Conservation (phyloP, 1,140 invertebrate species). For the Neodiprion lecontei region DNA sequence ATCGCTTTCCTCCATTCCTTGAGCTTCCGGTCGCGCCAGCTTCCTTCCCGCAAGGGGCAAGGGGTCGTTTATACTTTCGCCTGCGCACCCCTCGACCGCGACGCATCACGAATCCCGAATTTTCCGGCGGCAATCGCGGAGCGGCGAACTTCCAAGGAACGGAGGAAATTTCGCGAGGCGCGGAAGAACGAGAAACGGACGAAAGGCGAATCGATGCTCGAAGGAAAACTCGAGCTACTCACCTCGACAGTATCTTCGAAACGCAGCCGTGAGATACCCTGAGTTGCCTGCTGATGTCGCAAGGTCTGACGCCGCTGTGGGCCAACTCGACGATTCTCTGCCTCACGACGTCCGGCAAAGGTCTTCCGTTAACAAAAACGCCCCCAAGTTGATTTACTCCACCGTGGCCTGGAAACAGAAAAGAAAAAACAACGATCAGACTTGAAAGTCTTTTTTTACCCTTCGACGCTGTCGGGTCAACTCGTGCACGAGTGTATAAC, state of each 20-base stretch:
- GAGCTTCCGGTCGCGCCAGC: no score
- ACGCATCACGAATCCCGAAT: no score
- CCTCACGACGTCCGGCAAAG: conserved; percentile 91
- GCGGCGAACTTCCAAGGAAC: no score
- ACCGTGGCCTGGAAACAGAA: conserved; percentile 78
- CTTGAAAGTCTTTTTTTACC: conserved; percentile 36
- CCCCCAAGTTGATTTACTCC: conserved; percentile 96
- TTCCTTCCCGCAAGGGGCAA: no score
- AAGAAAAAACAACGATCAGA: conserved; percentile 4
- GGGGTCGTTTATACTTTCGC: no score
- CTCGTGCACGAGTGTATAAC: no score
- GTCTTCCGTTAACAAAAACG: conserved; percentile 95
- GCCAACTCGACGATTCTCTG: conserved; percentile 95
- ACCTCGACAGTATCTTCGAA: conserved; percentile 94
- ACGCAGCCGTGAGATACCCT: conserved; percentile 93
- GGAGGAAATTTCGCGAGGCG: no score
- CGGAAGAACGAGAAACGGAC: no score
- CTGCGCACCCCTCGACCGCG: no score
- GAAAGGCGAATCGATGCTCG: no score
- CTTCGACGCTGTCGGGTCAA: conserved; percentile 30
- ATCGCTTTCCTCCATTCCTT: no score
- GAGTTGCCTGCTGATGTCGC: conserved; percentile 91
- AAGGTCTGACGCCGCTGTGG: conserved; percentile 93
- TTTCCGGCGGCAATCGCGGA: no score
- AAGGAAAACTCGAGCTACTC: conserved; percentile 47